Base-by-base conservation (phyloP, 2,888 invertebrate genomes). In the Metacarcinus magister region DNA sequence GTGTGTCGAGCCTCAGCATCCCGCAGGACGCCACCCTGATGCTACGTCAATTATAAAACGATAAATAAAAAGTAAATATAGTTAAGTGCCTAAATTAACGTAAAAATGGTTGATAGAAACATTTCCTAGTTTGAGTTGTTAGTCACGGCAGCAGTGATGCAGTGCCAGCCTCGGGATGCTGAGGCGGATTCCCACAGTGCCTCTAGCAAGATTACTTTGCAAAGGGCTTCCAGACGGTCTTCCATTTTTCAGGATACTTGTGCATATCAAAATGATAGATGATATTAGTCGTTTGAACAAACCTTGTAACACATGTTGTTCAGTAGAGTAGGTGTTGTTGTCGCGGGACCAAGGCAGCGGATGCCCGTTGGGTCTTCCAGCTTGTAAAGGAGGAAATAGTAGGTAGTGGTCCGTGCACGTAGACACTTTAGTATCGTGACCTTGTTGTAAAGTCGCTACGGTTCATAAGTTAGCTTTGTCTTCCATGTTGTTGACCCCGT, bases 181-280 rank as follows among this genome's bases (percentile, higher is more conserved):
- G 54, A 75, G 91, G 92, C 46, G 43, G 44, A 43, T 39, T 54
- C 92, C 60, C 46, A 60, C 32, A 92, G 95, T 75, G 92, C 67
- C 60, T 92, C 60, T 92, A 95, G 90, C 67, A 54, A 90, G 89
- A 94, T 39, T 54, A 95, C 44, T 46, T 67, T 67, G 92, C 44
- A 92, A 96, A 95, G 96, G 96, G 95, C 95, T 96, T 95, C 96
- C 94, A 96, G 28, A 94, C 87, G 91, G 96, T 96, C 96, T 96
- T 96, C 96, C 96, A 96, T 67, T 75, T 94, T 92, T 93, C 94
- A 96, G 96, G 92, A 92, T 92, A 96, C 75, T 96, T 96, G 91
- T 91, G 75, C 94, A 96, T 94, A 94, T 96, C 96, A 94, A 94
- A 96, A 92, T 46, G 95, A 44, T 93, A 95, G 95, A 60, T 95